These are phyloP conservation scores for Tonatia bakeri DNA, from an alignment of 2,113 vertebrate species.

Conservation along the genomic window DNA sequence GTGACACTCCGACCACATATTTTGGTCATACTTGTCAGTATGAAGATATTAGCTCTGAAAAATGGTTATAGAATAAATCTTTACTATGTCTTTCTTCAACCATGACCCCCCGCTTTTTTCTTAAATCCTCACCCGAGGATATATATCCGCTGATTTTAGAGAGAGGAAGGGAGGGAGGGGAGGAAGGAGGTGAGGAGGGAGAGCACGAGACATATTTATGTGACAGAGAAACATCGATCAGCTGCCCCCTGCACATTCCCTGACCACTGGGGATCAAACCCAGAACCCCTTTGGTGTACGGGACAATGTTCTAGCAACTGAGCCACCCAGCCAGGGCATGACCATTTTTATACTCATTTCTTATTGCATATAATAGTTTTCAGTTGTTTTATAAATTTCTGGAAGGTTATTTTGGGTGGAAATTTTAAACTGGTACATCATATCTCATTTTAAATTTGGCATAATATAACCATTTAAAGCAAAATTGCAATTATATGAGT, in stretches of 20 bases:
- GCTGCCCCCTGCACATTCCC: too few relatives aligned
- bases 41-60: not conserved
- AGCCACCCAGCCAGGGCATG: too few relatives aligned
- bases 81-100: not conserved
- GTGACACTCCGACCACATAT: not conserved
- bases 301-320: too few relatives aligned
- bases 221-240: too few relatives aligned
- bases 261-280: too few relatives aligned
- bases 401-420: not conserved
- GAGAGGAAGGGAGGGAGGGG: too few relatives aligned
- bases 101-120: not conserved
- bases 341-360: not conserved
- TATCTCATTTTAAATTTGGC: constrained; percentile 19
- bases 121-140: too few relatives aligned
- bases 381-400: constrained; percentile 17
- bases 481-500: not conserved
- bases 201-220: too few relatives aligned
- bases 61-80: not conserved
- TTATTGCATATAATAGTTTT: not conserved
- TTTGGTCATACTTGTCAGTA: not conserved
- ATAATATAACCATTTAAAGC: not conserved
- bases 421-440: not conserved
- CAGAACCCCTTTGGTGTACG: too few relatives aligned
- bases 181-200: too few relatives aligned
- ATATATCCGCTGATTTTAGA: too few relatives aligned